Evolutionary conservation across 2,888 invertebrate genomes (phyloP), one percentile per base, ranked within the genome.

Genomic region (Melipona beecheii): DNA sequence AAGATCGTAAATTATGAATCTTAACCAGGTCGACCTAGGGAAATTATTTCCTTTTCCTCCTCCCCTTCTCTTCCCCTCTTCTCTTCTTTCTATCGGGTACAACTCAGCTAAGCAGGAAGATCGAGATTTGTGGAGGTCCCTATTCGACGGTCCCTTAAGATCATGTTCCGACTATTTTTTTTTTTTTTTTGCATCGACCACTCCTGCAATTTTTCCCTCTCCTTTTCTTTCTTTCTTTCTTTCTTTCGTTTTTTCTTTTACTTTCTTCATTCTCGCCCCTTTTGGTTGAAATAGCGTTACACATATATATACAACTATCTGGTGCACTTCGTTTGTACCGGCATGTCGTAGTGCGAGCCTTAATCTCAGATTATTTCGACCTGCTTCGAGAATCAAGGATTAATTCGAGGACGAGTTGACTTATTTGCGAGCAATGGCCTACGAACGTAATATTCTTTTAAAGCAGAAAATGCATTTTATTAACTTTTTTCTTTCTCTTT

Each of bases 1-100:
- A 90, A 90, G 92, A 92, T 93, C 92, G 89, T 93, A 93, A 93
- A 93, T 93, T 93, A 92, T 93, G 91, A 93, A 93, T 93, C 92
- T 93, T 91, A 91, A 93, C 90, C 91, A 87, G 86, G 89, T 89
- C 91, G 87, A 86, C 78, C 87, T 70, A 88, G 91, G 91, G 89
- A 92, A 92, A 92, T 92, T 90, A 91, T 92, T 86, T 88, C 85
- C 85, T 70, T 86, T 85, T 43, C 43, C 43, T 43, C 9, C 43
- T 36, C 77, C 75, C 83, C 83, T 62, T 36, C 15, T n/a, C 49
- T 43, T n/a, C n/a, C 24, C 62, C 72, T 5, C 56, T 64, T 49
- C 58, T 74, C 64, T 72, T 78, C 9, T 0, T 9, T 9, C 68
- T 62, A 43, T 50, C 6, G 77, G 50, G 62, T 76, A 73, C 75